Percentiles rank a stretch among this genome's conserved stretches.
Conservation (phyloP, 2,888 invertebrate species). For the Electrophaes corylata region DNA sequence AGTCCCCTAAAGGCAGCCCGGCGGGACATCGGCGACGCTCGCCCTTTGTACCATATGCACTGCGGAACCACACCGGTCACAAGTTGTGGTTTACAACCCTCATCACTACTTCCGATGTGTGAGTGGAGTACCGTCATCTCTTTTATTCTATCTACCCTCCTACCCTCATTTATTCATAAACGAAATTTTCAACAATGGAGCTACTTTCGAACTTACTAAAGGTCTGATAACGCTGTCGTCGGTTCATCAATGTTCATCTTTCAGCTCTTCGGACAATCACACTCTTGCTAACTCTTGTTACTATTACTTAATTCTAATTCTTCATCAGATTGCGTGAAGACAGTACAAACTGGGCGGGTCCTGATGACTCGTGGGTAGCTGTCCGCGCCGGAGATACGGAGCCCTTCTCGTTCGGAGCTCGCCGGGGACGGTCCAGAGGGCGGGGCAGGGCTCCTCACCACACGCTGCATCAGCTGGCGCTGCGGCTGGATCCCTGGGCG, state of each 20-base stretch:
- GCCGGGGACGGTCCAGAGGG: constrained; percentile 83
- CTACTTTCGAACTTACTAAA: too few species aligned
- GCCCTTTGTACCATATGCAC: constrained; percentile 97
- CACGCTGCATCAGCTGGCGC: constrained; percentile 93
- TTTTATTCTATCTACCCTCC: too few species aligned
- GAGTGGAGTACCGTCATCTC: too few species aligned
- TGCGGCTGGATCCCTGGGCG: constrained; percentile 96
- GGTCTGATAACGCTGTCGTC: too few species aligned
- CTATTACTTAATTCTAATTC: too few species aligned
- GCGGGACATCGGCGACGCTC: constrained; percentile 89
- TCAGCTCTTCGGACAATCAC: too few species aligned
- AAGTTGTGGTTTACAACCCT: constrained; percentile 93
- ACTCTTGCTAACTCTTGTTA: too few species aligned
- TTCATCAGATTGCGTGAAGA: constrained; percentile 54
- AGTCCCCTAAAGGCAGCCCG: constrained; percentile 79
- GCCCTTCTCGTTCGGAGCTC: constrained; percentile 93
- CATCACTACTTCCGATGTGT: constrained; percentile 87
- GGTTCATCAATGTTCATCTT: too few species aligned
- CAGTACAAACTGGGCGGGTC: constrained; percentile 55
- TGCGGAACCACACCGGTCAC: constrained; percentile 96
- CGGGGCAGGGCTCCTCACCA: constrained; percentile 75
- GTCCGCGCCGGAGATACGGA: constrained; percentile 90
- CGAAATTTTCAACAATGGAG: too few species aligned
- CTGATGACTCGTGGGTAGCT: constrained; percentile 85
- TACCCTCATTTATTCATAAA: too few species aligned